phyloP scores from a whole-genome alignment of 2,113 vertebrate genomes.

The Ariopsis seemanni region DNA sequence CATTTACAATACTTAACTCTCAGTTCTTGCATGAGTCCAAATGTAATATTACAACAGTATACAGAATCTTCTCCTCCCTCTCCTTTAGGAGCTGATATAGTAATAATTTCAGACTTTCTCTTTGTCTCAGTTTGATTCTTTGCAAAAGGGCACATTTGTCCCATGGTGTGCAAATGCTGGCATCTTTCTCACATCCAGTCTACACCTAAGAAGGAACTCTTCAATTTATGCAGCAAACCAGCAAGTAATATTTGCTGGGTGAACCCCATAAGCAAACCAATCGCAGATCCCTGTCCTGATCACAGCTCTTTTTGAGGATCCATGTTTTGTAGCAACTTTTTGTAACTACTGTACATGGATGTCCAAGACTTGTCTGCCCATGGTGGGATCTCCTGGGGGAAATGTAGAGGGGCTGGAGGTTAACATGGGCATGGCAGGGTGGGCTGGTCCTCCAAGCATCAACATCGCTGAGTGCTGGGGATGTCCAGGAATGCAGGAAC shows the following conservation, averaged over 20 bases:
- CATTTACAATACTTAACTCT: slow-evolving; percentile 99
- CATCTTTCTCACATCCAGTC: slow-evolving; percentile 85
- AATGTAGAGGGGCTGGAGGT: slow-evolving; percentile 86
- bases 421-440: slow-evolving; percentile 88
- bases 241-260: slow-evolving; percentile 78
- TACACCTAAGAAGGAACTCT: slow-evolving; percentile 83
- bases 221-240: slow-evolving; percentile 82
- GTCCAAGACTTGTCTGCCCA: slow-evolving; percentile 87
- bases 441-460: slow-evolving; percentile 87
- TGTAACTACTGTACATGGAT: slow-evolving; percentile 83
- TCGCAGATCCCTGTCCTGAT: slow-evolving; percentile 65
- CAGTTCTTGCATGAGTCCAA: slow-evolving; percentile 93
- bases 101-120: slow-evolving; percentile 80
- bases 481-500: slow-evolving; percentile 88
- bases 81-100: slow-evolving; percentile 78
- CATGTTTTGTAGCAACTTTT: slow-evolving; percentile 63
- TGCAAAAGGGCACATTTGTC: slow-evolving; percentile 82
- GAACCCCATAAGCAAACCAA: slow-evolving; percentile 71
- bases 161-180: slow-evolving; percentile 83
- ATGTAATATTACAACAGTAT: slow-evolving; percentile 89
- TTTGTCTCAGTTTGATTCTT: slow-evolving; percentile 65
- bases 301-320: slow-evolving; percentile 69
- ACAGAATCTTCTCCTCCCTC: slow-evolving; percentile 83
- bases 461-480: slow-evolving; percentile 84
- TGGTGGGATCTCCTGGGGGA: slow-evolving; percentile 80